Conservation (phyloP, 53 echinoderm and acorn worm species). For the Astropecten irregularis region DNA sequence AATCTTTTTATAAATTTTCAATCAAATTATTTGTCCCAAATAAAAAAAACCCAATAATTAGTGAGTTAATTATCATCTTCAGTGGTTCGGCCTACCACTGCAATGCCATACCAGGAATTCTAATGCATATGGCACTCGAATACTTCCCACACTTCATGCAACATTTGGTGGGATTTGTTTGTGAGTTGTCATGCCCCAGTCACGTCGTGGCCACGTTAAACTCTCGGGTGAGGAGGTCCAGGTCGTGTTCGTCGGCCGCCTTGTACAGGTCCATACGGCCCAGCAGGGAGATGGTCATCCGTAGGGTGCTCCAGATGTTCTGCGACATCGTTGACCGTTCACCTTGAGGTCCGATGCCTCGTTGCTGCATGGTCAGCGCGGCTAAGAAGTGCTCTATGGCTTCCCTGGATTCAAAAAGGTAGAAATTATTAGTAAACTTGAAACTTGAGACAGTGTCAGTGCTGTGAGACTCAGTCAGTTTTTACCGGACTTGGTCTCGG, state of each 20-base stretch:
- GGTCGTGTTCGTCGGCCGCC: constrained; percentile 78
- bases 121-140: constrained; percentile 37
- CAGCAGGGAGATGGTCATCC: constrained; percentile 93
- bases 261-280: constrained; percentile 81
- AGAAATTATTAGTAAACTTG: too few species aligned
- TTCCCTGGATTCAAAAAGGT: constrained; percentile 65
- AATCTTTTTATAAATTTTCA: too few species aligned
- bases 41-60: too few species aligned
- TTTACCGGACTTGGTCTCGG: too few species aligned
- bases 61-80: too few species aligned
- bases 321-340: constrained; percentile 87
- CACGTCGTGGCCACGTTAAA: constrained; percentile 63
- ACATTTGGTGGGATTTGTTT: too few species aligned
- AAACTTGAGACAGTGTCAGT: too few species aligned
- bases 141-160: constrained; percentile 68
- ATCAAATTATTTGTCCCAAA: too few species aligned
- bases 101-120: constrained; percentile 62
- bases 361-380: constrained; percentile 86
- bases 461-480: too few species aligned
- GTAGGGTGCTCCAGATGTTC: constrained; percentile 95
- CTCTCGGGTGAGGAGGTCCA: constrained; percentile 70
- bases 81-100: constrained; percentile 46
- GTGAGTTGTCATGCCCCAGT: constrained; percentile 13
- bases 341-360: constrained; percentile 81
- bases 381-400: constrained; percentile 91